These are phyloP conservation scores for Plectrocnemia conspersa DNA, from an alignment of 1,140 invertebrate genomes.

Conservation along the genomic window DNA sequence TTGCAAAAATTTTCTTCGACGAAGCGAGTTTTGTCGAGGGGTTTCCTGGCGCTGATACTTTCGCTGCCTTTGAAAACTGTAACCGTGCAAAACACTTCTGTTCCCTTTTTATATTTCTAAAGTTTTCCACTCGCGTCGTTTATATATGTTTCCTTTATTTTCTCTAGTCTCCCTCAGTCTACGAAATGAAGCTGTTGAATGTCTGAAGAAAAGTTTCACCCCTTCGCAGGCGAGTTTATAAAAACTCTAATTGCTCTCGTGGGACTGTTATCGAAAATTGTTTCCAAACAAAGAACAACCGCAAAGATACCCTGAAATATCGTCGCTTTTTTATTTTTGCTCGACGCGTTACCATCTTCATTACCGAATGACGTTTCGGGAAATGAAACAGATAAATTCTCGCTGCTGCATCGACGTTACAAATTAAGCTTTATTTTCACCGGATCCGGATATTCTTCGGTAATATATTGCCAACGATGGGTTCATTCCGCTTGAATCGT, in stretches of 20 bases:
- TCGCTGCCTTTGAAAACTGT: constrained; percentile 21
- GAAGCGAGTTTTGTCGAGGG: constrained; percentile 10
- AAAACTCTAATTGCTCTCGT: constrained; percentile 31
- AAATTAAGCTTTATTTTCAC: no score
- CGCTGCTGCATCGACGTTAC: no score
- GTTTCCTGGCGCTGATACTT: constrained; percentile 2
- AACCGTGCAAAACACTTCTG: constrained; percentile 27
- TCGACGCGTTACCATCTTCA: no score
- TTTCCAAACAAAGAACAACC: constrained; percentile 17
- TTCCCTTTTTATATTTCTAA: constrained; percentile 32
- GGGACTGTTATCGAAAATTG: constrained; percentile 32
- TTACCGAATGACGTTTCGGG: no score
- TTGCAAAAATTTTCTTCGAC: no score
- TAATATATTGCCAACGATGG: no score
- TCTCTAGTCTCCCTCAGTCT: constrained; percentile 24
- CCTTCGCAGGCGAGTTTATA: constrained; percentile 12
- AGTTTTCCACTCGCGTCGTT: constrained; percentile 31
- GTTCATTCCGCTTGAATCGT: no score
- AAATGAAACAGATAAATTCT: no score
- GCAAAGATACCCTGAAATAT: no score
- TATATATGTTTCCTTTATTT: constrained; percentile 31
- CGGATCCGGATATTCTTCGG: no score
- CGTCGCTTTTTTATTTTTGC: no score
- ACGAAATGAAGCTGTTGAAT: constrained; percentile 34
- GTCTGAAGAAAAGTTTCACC: constrained; percentile 27